These are phyloP conservation scores for Leucozona laternaria DNA, from an alignment of 2,888 invertebrate genomes.

Conservation along the genomic window DNA sequence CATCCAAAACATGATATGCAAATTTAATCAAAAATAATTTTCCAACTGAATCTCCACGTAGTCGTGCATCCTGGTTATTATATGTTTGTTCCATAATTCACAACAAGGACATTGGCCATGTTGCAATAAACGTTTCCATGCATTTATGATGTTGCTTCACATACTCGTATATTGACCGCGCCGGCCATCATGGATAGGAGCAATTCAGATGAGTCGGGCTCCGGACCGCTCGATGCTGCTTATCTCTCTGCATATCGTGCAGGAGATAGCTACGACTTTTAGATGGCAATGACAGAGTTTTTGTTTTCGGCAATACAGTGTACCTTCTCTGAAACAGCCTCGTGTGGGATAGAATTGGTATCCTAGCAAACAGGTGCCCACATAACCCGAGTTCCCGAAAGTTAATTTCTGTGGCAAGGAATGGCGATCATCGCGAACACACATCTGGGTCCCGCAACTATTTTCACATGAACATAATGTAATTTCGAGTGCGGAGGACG, in stretches of 20 bases:
- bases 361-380: constrained; percentile 66
- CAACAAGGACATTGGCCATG: constrained; percentile 66
- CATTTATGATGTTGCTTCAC: constrained; percentile 66
- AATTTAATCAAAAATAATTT: constrained; percentile 75
- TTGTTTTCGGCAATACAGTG: constrained; percentile 10
- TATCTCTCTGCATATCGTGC: constrained; percentile 39
- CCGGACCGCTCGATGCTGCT: constrained; percentile 48
- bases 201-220: constrained; percentile 56
- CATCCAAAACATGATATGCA: constrained; percentile 52
- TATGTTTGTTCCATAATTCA: constrained; percentile 33
- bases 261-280: constrained; percentile 33
- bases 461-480: constrained; percentile 68
- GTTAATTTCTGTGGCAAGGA: constrained; percentile 53
- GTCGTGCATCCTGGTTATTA: constrained; percentile 47
- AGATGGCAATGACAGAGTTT: constrained; percentile 3
- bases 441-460: constrained; percentile 59
- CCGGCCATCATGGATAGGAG: constrained; percentile 42
- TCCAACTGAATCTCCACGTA: constrained; percentile 68
- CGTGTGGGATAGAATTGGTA: background rate
- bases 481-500: constrained; percentile 62
- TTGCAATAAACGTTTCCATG: constrained; percentile 75
- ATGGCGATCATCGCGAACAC: constrained; percentile 58
- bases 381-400: constrained; percentile 4
- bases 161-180: constrained; percentile 45
- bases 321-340: background rate